phyloP scores from a whole-genome alignment of 2,888 invertebrate genomes.

The Diogma glabrata region DNA sequence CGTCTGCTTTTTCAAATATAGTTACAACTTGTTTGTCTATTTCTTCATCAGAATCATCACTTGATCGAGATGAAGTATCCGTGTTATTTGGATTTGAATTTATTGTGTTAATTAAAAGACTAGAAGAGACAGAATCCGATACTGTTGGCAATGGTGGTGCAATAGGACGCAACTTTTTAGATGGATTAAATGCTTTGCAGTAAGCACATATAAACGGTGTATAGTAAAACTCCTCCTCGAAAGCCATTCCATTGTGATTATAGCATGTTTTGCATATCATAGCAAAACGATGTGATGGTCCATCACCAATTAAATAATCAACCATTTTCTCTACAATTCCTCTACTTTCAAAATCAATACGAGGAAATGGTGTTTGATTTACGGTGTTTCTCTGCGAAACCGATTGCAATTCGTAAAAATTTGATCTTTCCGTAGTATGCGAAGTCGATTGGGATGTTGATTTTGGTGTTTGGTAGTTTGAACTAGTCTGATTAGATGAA shows the following conservation, averaged over 20 bases:
- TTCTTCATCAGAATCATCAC: background rate
- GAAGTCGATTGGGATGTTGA: conserved; percentile 16
- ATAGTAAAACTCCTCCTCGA: conserved; percentile 59
- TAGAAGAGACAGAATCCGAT: background rate
- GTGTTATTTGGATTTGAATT: background rate
- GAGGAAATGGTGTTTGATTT: conserved; percentile 33
- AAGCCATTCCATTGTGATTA: conserved; percentile 85
- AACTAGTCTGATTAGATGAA: background rate
- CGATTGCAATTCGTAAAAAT: background rate
- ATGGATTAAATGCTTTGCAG: conserved; percentile 75
- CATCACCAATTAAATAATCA: conserved; percentile 91
- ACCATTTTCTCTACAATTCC: conserved; percentile 78
- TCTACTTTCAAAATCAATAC: conserved; percentile 47
- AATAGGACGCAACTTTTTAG: conserved; percentile 72
- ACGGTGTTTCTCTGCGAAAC: background rate
- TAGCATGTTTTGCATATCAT: conserved; percentile 84
- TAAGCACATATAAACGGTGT: conserved; percentile 83
- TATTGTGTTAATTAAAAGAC: background rate
- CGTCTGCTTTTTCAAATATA: no score
- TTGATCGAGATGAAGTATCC: background rate
- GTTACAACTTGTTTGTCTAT: no score
- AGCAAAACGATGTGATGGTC: conserved; percentile 88
- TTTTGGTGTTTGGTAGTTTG: conserved; percentile 17
- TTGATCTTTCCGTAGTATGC: conserved; percentile 13
- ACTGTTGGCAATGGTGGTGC: conserved; percentile 47